Conservation (phyloP, 2,797 vertebrate species). For the Crocidura indochinensis region DNA sequence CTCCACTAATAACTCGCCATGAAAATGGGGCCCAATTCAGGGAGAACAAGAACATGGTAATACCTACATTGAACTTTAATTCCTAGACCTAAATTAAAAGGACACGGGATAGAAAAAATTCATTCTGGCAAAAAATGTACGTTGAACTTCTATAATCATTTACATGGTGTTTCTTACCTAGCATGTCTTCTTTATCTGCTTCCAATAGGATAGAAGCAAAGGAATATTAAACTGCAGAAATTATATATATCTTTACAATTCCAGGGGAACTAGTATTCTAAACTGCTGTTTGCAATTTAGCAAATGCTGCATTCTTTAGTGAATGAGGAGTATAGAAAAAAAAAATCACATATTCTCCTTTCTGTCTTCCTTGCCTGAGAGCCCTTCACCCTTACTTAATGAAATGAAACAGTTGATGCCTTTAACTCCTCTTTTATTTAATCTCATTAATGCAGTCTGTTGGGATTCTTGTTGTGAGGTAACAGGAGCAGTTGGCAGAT, state of each 20-base stretch:
- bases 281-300: slow-evolving; percentile 40
- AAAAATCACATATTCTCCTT: slow-evolving; percentile 69
- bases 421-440: slow-evolving; percentile 91
- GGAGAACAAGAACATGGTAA: not conserved
- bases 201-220: slow-evolving; percentile 55
- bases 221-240: slow-evolving; percentile 15
- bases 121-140: slow-evolving; percentile 46
- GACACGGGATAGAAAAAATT: slow-evolving; percentile 22
- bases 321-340: slow-evolving; percentile 70
- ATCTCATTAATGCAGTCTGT: slow-evolving; percentile 92
- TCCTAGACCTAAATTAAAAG: not conserved
- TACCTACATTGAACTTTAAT: not conserved
- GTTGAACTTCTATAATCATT: slow-evolving; percentile 4
- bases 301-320: slow-evolving; percentile 63
- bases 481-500: slow-evolving; percentile 85
- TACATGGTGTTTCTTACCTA: not conserved
- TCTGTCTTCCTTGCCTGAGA: slow-evolving; percentile 72
- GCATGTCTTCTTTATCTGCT: not conserved
- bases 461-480: slow-evolving; percentile 87
- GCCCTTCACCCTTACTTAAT: slow-evolving; percentile 88
- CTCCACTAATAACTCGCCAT: not conserved
- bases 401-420: slow-evolving; percentile 90
- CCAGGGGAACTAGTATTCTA: not conserved
- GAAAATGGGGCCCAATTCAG: not conserved
- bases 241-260: not conserved